Conservation (phyloP, 1,140 invertebrate genomes). For the Drosophila gunungcola region DNA sequence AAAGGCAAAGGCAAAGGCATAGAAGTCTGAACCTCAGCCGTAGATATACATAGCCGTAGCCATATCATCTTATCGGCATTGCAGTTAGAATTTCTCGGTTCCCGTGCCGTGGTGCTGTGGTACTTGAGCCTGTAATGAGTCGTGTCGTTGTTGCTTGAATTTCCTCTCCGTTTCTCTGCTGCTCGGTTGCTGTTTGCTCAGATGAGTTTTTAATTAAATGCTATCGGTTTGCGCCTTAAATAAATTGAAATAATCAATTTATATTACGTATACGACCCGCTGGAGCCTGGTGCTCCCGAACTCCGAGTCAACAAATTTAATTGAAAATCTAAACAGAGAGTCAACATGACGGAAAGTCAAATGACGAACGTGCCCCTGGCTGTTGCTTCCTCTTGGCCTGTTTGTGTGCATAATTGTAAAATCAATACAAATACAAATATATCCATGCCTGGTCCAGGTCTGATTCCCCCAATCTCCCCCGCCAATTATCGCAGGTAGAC, state of each 20-base stretch:
- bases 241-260: constrained; percentile 83
- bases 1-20: background rate
- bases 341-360: constrained; percentile 65
- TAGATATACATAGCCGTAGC: constrained; percentile 27
- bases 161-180: constrained; percentile 4
- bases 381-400: constrained; percentile 45
- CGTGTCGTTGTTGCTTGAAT: constrained; percentile 50
- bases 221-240: constrained; percentile 80
- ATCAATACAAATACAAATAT: constrained; percentile 85
- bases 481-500: constrained; percentile 40
- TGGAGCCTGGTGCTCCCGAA: constrained; percentile 8
- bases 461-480: constrained; percentile 3
- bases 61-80: constrained; percentile 39
- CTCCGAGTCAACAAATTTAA: constrained; percentile 81
- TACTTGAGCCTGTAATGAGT: constrained; percentile 83
- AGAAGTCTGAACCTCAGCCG: constrained; percentile 16
- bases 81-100: constrained; percentile 20
- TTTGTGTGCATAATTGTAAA: constrained; percentile 84
- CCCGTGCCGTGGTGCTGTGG: constrained; percentile 48
- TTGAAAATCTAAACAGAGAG: constrained; percentile 84
- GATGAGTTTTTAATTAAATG: constrained; percentile 83
- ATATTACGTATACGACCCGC: constrained; percentile 73
- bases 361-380: constrained; percentile 51
- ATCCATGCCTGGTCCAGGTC: constrained; percentile 57
- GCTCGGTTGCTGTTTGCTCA: constrained; percentile 61